Base-by-base conservation (phyloP, 1,140 invertebrate species). In the Thereuonema tuberculata region DNA sequence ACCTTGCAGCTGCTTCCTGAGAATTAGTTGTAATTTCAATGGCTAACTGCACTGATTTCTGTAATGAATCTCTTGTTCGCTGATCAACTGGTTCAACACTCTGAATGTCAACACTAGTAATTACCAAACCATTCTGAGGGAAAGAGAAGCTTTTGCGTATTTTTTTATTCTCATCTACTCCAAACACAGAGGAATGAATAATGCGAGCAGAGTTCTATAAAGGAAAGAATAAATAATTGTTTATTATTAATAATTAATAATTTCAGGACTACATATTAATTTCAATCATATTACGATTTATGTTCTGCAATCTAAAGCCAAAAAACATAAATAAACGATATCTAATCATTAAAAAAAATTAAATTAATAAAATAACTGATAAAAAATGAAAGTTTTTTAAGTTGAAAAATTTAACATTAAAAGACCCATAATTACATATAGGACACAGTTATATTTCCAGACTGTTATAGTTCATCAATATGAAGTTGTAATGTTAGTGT, bases 81-180 rank as follows among this genome's bases (percentile, higher is more conserved):
- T 79, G 76, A 65, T 79, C 77, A 1, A 79, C 77, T n/a, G 77
- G 77, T 66, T 78, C 77, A 15, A 79, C 76, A 43, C 74, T 76
- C 64, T 77, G 75, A 61, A 79, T 77, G 65, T 79, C 77, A 58
- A 79, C 74, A 61, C 73, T 75, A 1, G 77, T 79, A 43, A 79
- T 72, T 20, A 72, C 64, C n/a, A 79, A 63, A 60, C 70, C 75
- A 63, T 79, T 79, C 62, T 76, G 74, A 9, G 71, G 68, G 63
- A 78, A 78, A 3, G 59, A 55, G 29, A 79, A 76, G 25, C 63
- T 54, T 27, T 77, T 70, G 25, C 70, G 62, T 14, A 76, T 68
- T 59, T 75, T 75, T 28, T 67, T 65, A 53, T 73, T 73, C 12
- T 74, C 74, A 65, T 77, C 76, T 27, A 74, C 57, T n/a, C 77